Conservation (phyloP, 1,140 invertebrate species). For the Diachasma alloeum region DNA sequence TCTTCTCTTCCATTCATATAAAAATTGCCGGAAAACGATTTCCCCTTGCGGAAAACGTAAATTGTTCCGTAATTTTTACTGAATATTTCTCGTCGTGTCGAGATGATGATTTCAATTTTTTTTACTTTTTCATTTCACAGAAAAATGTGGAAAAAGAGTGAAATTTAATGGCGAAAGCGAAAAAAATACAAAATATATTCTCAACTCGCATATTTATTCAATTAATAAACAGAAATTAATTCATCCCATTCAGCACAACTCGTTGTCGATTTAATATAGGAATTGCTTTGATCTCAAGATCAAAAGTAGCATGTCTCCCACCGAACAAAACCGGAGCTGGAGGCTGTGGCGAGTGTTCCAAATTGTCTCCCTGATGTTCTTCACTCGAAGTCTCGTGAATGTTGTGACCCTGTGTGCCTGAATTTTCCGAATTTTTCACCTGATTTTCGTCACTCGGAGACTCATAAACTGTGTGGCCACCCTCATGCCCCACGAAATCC, state of each 20-base stretch:
- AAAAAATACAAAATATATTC: too few relatives aligned
- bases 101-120: too few relatives aligned
- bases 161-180: too few relatives aligned
- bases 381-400: neutral
- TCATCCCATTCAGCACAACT: neutral
- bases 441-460: neutral
- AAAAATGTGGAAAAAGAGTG: too few relatives aligned
- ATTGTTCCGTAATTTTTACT: too few relatives aligned
- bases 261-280: neutral
- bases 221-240: neutral
- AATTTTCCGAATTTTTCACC: neutral
- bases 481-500: neutral
- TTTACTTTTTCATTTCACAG: too few relatives aligned
- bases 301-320: slow-evolving; percentile 16
- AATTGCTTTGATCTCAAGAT: slow-evolving; percentile 21
- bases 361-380: neutral
- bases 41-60: too few relatives aligned
- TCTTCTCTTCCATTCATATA: too few relatives aligned
- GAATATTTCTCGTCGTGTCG: too few relatives aligned
- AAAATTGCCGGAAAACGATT: too few relatives aligned
- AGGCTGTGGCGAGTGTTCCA: neutral
- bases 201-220: neutral
- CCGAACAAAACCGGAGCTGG: neutral
- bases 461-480: neutral
- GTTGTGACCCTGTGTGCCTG: neutral